phyloP scores from a whole-genome alignment of 2,113 vertebrate genomes.

The Toxotes chatareus region DNA sequence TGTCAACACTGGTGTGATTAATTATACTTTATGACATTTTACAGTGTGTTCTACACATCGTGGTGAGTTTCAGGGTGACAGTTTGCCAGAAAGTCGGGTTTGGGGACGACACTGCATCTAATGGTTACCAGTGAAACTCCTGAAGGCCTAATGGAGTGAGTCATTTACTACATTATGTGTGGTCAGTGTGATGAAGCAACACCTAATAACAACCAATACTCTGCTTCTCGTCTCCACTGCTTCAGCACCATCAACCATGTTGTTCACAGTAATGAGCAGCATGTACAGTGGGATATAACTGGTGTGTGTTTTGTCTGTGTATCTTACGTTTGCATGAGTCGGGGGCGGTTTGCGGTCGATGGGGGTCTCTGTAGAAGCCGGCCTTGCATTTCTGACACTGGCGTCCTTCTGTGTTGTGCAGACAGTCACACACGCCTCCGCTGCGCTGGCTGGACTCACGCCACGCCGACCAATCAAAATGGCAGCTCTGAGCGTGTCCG shows the following conservation, averaged over 20 bases:
- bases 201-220: neutral
- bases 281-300: neutral
- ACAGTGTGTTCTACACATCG: slow-evolving; percentile 15
- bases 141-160: neutral
- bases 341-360: slow-evolving; percentile 84
- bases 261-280: neutral
- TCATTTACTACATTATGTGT: no score
- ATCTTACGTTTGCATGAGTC: slow-evolving; percentile 93
- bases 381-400: slow-evolving; percentile 92
- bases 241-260: neutral
- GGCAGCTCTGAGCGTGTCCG: slow-evolving; percentile 91
- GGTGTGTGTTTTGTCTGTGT: neutral
- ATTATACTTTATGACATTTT: slow-evolving; percentile 5
- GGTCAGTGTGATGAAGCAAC: neutral
- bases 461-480: slow-evolving; percentile 90
- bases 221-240: neutral
- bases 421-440: slow-evolving; percentile 92
- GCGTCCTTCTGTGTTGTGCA: slow-evolving; percentile 93
- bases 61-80: neutral
- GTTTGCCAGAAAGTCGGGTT: neutral
- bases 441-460: slow-evolving; percentile 91
- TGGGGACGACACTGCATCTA: neutral
- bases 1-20: slow-evolving; percentile 24
- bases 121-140: slow-evolving; percentile 14
- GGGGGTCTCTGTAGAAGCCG: slow-evolving; percentile 93